Evolutionary conservation across 2,888 invertebrate species (phyloP), one percentile per base, ranked within the genome.

Genomic region (Griposia aprilina): DNA sequence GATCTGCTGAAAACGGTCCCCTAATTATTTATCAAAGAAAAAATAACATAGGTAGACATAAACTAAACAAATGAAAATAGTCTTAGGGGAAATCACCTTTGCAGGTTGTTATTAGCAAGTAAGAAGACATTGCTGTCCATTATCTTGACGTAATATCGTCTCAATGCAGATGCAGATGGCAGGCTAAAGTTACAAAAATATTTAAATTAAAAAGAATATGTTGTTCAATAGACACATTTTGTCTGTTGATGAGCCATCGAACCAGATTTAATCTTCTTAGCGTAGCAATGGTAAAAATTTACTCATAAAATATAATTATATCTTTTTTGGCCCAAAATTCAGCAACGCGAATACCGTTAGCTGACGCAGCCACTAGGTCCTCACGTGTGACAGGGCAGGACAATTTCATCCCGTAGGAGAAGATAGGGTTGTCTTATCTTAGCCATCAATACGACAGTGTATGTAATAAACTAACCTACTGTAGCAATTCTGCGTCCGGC

Each of bases 71-170:
- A 50, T 13, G 11, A 65, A 65, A n/a, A n/a, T 7, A 17, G 63
- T n/a, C 71, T 30, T 4, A n/a, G 13, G 73, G n/a, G n/a, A 72
- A 74, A 71, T 74, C 71, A 45, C 5, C 36, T 36, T 11, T 4
- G 8, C 36, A n/a, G 17, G 68, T 26, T 15, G 20, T 20, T 72
- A 26, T 20, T 20, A 41, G 26, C 13, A n/a, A 36, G 1, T 26
- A 36, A n/a, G 20, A 68, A 68, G n/a, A 68, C 20, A 62, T 52
- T 62, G 11, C 30, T 17, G 11, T 23, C n/a, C 13, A n/a, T 57
- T 57, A 57, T 23, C 23, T 50, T 50, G 13, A n/a, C 55, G 23
- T 23, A 52, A 52, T 52, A 20, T 55, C n/a, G 57, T 59, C 7
- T 6, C 13, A 15, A n/a, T 59, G 23, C n/a, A n/a, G 11, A 41